phyloP scores from a whole-genome alignment of 1,140 invertebrate genomes.

The Tetragnatha versicolor region DNA sequence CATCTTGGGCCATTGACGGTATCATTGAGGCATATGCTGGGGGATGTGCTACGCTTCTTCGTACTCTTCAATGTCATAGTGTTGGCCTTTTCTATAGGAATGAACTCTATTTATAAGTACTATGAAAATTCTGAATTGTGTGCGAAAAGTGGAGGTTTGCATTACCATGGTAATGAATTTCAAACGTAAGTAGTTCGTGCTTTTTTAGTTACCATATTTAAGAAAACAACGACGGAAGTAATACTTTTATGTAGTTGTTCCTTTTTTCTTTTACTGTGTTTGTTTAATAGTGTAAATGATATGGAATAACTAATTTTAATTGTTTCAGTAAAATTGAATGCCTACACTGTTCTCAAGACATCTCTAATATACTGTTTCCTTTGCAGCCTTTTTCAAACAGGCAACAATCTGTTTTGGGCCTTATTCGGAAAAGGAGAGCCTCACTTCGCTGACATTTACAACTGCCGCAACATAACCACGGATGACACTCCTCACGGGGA shows the following conservation, averaged over 20 bases:
- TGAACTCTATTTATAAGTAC: conserved; percentile 57
- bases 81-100: conserved; percentile 51
- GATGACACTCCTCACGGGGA: conserved; percentile 52
- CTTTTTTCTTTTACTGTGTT: no score
- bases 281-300: no score
- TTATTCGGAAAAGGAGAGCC: conserved; percentile 76
- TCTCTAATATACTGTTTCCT: not conserved
- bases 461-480: conserved; percentile 57
- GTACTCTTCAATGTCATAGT: conserved; percentile 49
- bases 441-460: conserved; percentile 70
- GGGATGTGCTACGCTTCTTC: conserved; percentile 52
- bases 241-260: no score
- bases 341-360: no score
- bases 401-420: conserved; percentile 79
- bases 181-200: conserved; percentile 22
- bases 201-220: no score
- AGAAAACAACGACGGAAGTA: no score
- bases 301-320: no score
- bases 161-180: conserved; percentile 33
- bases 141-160: conserved; percentile 8
- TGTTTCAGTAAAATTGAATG: no score
- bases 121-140: conserved; percentile 42
- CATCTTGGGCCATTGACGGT: conserved; percentile 68
- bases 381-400: conserved; percentile 69
- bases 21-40: conserved; percentile 54